phyloP scores from a whole-genome alignment of 2,888 invertebrate species.

The Chironomus riparius region DNA sequence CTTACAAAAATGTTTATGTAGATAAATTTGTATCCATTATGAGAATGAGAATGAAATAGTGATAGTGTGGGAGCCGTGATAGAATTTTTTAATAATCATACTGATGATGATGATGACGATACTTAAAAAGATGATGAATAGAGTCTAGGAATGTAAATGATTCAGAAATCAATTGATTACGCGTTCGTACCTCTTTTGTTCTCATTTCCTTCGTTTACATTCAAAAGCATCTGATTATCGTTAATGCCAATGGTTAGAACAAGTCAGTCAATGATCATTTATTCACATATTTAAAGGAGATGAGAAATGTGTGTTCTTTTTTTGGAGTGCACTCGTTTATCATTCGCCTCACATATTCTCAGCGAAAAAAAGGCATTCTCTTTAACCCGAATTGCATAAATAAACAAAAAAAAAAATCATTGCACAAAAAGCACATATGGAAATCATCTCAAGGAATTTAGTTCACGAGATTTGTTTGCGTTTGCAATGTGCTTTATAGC shows the following conservation, averaged over 20 bases:
- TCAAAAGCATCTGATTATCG: not conserved
- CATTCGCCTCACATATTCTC: not conserved
- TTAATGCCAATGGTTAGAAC: not conserved
- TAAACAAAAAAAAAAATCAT: not conserved
- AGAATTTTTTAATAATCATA: too few relatives aligned
- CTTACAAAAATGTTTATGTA: not conserved
- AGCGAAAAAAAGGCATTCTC: not conserved
- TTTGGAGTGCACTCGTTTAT: not conserved
- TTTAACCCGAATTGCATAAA: slow-evolving; percentile 13
- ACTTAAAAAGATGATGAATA: slow-evolving; percentile 17
- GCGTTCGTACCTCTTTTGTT: slow-evolving; percentile 1
- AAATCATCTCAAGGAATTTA: slow-evolving; percentile 26
- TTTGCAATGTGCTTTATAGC: not conserved
- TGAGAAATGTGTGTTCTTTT: too few relatives aligned
- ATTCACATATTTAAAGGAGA: not conserved
- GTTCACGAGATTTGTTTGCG: slow-evolving; percentile 26
- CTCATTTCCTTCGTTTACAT: not conserved
- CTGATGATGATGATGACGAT: not conserved
- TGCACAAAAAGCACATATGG: slow-evolving; percentile 12
- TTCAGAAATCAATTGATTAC: slow-evolving; percentile 20
- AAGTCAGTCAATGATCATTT: not conserved
- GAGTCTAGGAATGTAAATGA: not conserved
- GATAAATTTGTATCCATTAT: too few relatives aligned
- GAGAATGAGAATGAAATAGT: too few relatives aligned
- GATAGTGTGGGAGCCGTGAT: too few relatives aligned